Base-by-base conservation (phyloP, 2,113 vertebrate genomes). In the Vidua macroura region DNA sequence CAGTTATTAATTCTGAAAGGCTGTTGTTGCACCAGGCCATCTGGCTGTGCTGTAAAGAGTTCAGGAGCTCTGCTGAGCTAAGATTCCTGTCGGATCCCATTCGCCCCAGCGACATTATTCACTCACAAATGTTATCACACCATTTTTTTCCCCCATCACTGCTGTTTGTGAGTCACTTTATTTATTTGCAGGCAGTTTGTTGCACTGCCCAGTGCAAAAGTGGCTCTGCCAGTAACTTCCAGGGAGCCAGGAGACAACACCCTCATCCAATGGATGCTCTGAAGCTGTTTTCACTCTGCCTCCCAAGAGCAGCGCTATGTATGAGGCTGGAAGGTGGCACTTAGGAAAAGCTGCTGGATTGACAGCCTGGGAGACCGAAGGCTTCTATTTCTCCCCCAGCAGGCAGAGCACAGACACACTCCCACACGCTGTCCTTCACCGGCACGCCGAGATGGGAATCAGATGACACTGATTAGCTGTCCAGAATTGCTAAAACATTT, bases 1-100 rank as follows among this genome's bases (percentile, higher is more conserved):
- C 90, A 95, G 97, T 98, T 98, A 98, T 98, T 98, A 97, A 98
- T 98, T 98, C 97, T 92, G 97, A 98, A 98, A 98, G 98, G 96
- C 97, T 97, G 97, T 97, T 97, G 96, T 94, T 96, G 97, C 97
- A 96, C 97, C 97, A 96, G 95, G 94, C 98, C 98, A 98, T 98
- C 98, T 98, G 98, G 98, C 96, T 60, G 89, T 76, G 80, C 95
- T 25, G 83, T 73, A 88, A 97, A 93, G 97, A 93, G 96, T 93
- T 97, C 96, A 75, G 97, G 39, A 96, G 97, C 97, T 96, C 92
- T 85, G 92, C 94, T 82, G 95, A 96, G 95, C 95, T 95, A 69
- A 96, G 97, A 84, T 96, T 97, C 97, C 58, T 90, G 97, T 58
- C 59, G 84, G 96, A 91, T 96, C 87, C 92, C 74, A 52, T 24